Conservation (phyloP, 2,888 invertebrate genomes). For the Frankliniella fusca region DNA sequence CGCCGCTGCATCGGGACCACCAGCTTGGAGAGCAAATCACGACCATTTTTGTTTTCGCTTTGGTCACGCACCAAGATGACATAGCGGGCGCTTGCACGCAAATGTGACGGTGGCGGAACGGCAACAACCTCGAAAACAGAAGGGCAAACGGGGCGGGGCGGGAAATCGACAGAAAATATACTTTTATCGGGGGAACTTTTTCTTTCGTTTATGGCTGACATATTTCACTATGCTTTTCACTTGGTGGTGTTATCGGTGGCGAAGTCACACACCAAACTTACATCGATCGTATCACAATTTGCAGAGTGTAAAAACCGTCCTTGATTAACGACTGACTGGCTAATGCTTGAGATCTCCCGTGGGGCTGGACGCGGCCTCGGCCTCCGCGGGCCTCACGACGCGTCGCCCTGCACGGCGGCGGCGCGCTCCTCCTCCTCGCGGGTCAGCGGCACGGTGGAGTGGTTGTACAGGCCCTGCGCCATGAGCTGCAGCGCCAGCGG, state of each 20-base stretch:
- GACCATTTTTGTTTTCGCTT: too few relatives aligned
- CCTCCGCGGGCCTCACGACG: conserved; percentile 31
- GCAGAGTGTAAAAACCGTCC: neutral
- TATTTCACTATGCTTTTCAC: neutral
- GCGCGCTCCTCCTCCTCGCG: conserved; percentile 70
- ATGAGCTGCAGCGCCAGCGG: conserved; percentile 83
- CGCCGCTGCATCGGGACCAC: too few relatives aligned
- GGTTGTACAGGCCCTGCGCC: conserved; percentile 93
- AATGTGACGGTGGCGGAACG: too few relatives aligned
- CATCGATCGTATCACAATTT: neutral
- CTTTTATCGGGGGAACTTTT: too few relatives aligned
- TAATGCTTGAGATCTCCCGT: neutral
- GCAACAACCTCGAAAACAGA: neutral
- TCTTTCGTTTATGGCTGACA: neutral
- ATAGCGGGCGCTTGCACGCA: too few relatives aligned
- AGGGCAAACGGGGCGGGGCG: neutral
- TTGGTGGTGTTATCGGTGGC: neutral
- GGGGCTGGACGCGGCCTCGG: conserved; percentile 25
- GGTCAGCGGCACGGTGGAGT: conserved; percentile 71
- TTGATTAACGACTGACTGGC: neutral
- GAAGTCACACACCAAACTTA: neutral
- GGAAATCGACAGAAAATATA: too few relatives aligned
- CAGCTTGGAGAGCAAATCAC: too few relatives aligned
- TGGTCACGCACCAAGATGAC: too few relatives aligned
- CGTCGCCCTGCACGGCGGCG: conserved; percentile 33